These are phyloP conservation scores for Intellagama lesueurii DNA, from an alignment of 2,797 vertebrate species.

Conservation along the genomic window DNA sequence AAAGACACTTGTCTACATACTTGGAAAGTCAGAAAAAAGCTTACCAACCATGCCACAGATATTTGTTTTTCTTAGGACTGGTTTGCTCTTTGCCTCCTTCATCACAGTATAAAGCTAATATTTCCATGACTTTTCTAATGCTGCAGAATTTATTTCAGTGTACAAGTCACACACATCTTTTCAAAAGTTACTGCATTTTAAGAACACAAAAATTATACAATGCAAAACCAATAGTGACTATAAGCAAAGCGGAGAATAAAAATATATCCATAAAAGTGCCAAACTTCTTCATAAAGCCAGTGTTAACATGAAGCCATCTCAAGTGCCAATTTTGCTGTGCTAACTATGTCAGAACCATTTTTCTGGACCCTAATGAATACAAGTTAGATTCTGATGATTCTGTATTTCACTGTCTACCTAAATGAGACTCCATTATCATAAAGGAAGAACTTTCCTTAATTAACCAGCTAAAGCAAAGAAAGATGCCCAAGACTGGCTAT, in stretches of 20 bases:
- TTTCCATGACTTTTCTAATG: not conserved
- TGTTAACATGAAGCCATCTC: no score
- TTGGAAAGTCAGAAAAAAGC: slow-evolving; percentile 12
- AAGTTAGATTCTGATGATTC: no score
- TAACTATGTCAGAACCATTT: no score
- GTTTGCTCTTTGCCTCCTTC: not conserved
- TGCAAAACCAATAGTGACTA: not conserved
- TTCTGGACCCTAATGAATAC: no score
- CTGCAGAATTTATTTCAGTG: not conserved
- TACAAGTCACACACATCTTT: not conserved
- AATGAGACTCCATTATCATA: no score
- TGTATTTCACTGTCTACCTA: no score
- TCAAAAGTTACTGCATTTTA: not conserved
- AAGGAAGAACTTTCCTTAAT: no score
- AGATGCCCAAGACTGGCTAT: not conserved
- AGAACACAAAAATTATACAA: not conserved
- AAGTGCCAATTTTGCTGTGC: not conserved
- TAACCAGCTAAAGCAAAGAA: not conserved
- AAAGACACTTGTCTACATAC: not conserved
- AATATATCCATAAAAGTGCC: not conserved
- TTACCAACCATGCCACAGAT: not conserved
- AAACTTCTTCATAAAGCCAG: not conserved
- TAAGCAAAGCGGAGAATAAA: not conserved
- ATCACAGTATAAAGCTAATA: not conserved
- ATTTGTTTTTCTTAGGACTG: not conserved